A percentile compares a stretch with the other conserved stretches of the same genome.
These are phyloP conservation scores for Mungos mungo DNA, from an alignment of 2,113 vertebrate species.

Conservation along the genomic window DNA sequence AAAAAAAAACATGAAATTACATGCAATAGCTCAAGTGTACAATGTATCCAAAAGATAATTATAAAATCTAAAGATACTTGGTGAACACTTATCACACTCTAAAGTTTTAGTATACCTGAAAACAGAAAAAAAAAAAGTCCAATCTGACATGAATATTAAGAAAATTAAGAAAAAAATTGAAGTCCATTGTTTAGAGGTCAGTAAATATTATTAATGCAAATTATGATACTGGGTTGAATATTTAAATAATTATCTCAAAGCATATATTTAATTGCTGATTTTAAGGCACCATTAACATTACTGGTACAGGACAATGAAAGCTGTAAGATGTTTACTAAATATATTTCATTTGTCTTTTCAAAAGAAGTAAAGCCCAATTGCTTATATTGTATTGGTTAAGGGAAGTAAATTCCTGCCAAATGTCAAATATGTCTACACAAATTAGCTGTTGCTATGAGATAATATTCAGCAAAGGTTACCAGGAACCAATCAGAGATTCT, in stretches of 20 bases:
- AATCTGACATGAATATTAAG: conserved; percentile 3
- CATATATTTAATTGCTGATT: conserved; percentile 39
- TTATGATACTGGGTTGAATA: conserved; percentile 48
- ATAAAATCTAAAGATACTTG: neutral
- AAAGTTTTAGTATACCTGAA: conserved; percentile 34
- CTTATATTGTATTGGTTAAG: neutral
- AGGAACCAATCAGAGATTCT: neutral
- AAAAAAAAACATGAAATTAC: neutral
- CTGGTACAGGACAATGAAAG: neutral
- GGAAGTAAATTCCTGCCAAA: neutral
- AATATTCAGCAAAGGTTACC: neutral
- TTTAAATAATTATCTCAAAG: conserved; percentile 63
- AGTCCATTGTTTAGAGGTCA: neutral
- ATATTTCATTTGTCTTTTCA: neutral
- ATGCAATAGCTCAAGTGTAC: neutral
- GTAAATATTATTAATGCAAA: conserved; percentile 59
- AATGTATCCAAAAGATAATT: neutral
- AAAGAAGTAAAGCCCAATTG: neutral
- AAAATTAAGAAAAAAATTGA: neutral
- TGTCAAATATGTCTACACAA: neutral
- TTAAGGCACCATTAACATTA: neutral
- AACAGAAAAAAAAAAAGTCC: neutral
- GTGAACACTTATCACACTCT: neutral
- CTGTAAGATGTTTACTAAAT: neutral
- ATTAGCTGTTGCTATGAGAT: neutral